These are phyloP conservation scores for Patagioenas fasciata DNA, from an alignment of 2,113 vertebrate genomes.

Conservation along the genomic window DNA sequence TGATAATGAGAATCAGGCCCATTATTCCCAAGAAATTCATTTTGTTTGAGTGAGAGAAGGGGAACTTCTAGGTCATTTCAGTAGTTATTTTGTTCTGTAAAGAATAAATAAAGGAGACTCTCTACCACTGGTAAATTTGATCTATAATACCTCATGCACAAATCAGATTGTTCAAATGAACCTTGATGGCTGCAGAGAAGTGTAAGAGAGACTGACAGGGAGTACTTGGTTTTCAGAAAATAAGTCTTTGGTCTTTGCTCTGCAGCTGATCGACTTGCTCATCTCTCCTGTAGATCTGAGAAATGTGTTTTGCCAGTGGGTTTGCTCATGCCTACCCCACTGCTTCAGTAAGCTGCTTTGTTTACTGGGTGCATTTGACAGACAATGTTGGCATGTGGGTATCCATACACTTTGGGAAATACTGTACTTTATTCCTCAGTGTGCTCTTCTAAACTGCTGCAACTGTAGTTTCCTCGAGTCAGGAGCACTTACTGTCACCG, in stretches of 20 bases:
- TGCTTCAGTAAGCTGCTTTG: not conserved
- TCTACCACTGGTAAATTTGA: slow-evolving; percentile 41
- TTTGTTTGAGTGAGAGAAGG: slow-evolving; percentile 37
- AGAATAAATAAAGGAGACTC: slow-evolving; percentile 48
- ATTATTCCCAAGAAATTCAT: slow-evolving; percentile 55
- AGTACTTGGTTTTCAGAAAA: slow-evolving; percentile 13
- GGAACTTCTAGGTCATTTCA: slow-evolving; percentile 53
- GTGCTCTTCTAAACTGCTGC: not conserved
- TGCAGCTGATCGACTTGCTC: slow-evolving; percentile 11
- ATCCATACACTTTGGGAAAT: not conserved
- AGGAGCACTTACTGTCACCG: not conserved
- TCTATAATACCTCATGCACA: slow-evolving; percentile 40
- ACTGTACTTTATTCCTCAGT: not conserved
- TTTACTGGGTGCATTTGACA: not conserved
- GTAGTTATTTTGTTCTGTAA: slow-evolving; percentile 40
- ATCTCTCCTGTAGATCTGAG: not conserved
- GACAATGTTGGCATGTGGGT: not conserved
- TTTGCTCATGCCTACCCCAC: not conserved
- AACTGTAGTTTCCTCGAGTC: not conserved
- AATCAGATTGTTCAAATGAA: slow-evolving; percentile 54
- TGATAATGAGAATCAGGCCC: slow-evolving; percentile 58
- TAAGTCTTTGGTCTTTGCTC: slow-evolving; percentile 31
- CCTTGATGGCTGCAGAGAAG: slow-evolving; percentile 22
- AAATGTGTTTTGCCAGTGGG: not conserved
- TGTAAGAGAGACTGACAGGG: not conserved